Evolutionary conservation across 2,888 invertebrate genomes (phyloP).

Genomic region (Apamea sordens): DNA sequence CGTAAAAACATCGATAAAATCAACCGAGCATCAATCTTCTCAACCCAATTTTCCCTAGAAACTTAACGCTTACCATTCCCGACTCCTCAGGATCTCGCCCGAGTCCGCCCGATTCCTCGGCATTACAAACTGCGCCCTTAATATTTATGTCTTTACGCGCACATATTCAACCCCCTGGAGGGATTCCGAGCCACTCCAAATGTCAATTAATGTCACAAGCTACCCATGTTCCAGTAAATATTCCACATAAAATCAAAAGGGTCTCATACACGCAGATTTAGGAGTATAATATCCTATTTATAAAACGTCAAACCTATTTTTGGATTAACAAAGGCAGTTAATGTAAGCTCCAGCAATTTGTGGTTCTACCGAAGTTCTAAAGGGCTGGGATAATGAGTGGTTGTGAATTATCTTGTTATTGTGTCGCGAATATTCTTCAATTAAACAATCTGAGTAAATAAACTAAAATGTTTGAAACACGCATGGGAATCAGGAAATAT

Average conservation of each 20-base stretch:
- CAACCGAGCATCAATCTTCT: conserved; percentile 50
- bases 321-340: conserved; percentile 55
- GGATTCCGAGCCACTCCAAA: conserved; percentile 65
- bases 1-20: conserved; percentile 34
- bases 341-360: conserved; percentile 51
- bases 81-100: conserved; percentile 22
- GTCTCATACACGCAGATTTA: conserved; percentile 60
- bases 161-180: conserved; percentile 63
- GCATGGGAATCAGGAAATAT: background rate
- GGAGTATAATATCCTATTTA: conserved; percentile 61
- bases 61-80: conserved; percentile 31
- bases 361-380: conserved; percentile 32
- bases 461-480: background rate
- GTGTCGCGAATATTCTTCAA: conserved; percentile 7
- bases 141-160: conserved; percentile 57
- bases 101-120: conserved; percentile 28
- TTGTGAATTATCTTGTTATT: conserved; percentile 19
- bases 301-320: conserved; percentile 59
- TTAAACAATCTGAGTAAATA: background rate
- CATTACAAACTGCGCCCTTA: conserved; percentile 58
- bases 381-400: conserved; percentile 3
- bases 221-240: conserved; percentile 64
- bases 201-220: conserved; percentile 72
- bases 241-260: conserved; percentile 56
- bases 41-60: conserved; percentile 41